Evolutionary conservation across 2,797 vertebrate species (phyloP).

Genomic region (Periparus ater): DNA sequence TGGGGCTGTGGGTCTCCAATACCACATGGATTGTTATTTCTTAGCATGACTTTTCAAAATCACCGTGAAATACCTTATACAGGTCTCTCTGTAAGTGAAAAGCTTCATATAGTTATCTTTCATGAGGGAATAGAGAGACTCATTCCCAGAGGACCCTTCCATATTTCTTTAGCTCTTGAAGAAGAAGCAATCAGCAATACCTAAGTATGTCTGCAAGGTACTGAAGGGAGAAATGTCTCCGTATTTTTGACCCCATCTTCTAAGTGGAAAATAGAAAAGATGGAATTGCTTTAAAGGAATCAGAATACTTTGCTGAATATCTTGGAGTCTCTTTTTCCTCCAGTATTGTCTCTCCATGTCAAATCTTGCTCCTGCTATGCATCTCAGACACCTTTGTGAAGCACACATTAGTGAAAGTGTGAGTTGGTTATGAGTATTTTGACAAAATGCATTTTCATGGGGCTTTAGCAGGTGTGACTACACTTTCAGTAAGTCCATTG

Average conservation of each 20-base stretch:
- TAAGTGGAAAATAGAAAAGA: background rate
- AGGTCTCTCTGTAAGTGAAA: background rate
- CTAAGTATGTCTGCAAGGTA: background rate
- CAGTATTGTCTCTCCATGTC: background rate
- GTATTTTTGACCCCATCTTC: background rate
- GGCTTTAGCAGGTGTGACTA: background rate
- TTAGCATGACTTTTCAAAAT: background rate
- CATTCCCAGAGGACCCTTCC: background rate
- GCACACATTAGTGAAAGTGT: background rate
- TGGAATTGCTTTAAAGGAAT: background rate
- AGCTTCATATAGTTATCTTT: background rate
- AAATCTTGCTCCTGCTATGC: background rate
- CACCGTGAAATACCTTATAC: background rate
- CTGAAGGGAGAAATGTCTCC: background rate
- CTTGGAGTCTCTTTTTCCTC: background rate
- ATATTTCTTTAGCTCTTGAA: background rate
- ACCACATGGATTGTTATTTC: background rate
- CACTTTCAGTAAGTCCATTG: background rate
- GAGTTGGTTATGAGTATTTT: background rate
- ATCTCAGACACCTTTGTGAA: background rate
- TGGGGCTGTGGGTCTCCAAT: background rate
- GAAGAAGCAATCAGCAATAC: background rate
- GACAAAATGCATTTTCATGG: background rate
- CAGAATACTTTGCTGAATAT: background rate
- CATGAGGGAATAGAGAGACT: background rate